phyloP scores from a whole-genome alignment of 92 coral and sea anemone species.

The Blastomussa wellsi region DNA sequence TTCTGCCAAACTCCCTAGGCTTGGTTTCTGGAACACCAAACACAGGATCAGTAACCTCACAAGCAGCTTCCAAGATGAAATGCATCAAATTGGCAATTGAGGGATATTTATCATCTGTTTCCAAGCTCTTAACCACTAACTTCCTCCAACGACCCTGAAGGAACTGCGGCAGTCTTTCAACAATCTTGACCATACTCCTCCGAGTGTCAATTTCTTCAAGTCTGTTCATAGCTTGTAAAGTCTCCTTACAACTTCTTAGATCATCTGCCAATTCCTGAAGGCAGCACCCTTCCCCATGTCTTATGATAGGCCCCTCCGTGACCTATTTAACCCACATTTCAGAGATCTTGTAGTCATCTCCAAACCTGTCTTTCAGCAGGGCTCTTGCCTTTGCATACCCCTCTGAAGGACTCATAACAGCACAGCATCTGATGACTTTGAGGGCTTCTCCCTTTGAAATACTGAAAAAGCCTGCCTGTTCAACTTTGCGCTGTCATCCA shows the following conservation, averaged over 20 bases:
- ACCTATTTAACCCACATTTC: constrained; percentile 41
- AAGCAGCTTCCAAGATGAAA: constrained; percentile 14
- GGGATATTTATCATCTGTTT: constrained; percentile 22
- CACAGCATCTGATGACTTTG: constrained; percentile 21
- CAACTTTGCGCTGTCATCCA: too few species aligned
- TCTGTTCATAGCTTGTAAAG: too few species aligned
- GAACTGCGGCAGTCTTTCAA: constrained; percentile 36
- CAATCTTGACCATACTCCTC: constrained; percentile 38
- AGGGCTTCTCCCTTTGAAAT: constrained; percentile 28
- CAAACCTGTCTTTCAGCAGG: constrained; percentile 32
- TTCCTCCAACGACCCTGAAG: constrained; percentile 46
- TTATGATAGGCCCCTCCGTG: constrained; percentile 35
- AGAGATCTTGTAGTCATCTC: constrained; percentile 31
- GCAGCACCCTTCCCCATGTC: too few species aligned
- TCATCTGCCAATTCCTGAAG: too few species aligned
- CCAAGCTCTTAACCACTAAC: constrained; percentile 28
- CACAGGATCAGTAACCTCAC: constrained; percentile 40
- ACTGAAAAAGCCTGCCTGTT: too few species aligned
- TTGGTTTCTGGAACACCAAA: constrained; percentile 18
- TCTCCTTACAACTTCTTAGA: too few species aligned
- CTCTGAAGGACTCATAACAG: not conserved
- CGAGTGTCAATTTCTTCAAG: too few species aligned
- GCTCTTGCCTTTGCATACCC: constrained; percentile 45
- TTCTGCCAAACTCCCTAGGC: not conserved
- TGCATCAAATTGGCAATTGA: constrained; percentile 10